Conservation (phyloP, 2,113 vertebrate species). For the Pavo muticus region DNA sequence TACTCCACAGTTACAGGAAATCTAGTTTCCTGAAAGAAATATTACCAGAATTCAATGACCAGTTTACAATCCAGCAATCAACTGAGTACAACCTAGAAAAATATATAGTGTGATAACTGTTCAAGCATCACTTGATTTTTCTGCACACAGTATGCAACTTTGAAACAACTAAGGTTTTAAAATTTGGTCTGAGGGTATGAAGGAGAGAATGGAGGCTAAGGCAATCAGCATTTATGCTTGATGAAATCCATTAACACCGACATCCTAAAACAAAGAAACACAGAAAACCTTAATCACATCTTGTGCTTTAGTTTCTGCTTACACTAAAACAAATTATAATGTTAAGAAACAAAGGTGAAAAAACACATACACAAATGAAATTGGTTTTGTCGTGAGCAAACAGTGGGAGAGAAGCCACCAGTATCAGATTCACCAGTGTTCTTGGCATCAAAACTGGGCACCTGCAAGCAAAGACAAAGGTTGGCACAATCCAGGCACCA, state of each 20-base stretch:
- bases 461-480: background rate
- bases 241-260: background rate
- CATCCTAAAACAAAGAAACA: background rate
- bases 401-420: background rate
- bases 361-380: background rate
- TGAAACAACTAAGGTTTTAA: background rate
- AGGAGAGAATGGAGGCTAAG: background rate
- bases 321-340: background rate
- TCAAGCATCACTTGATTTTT: background rate
- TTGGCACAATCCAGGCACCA: background rate
- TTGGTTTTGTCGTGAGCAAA: fast-evolving
- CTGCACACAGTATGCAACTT: background rate
- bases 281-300: background rate
- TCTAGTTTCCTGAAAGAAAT: background rate
- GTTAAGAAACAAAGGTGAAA: background rate
- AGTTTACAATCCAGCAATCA: background rate
- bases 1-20: background rate
- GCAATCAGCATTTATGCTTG: background rate
- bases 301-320: background rate
- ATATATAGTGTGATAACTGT: background rate
- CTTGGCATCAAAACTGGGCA: background rate
- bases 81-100: background rate
- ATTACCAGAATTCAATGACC: background rate
- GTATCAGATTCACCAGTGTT: background rate
- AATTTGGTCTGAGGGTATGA: background rate